Base-by-base conservation (phyloP, 2,113 vertebrate species). In the Montifringilla adamsi region DNA sequence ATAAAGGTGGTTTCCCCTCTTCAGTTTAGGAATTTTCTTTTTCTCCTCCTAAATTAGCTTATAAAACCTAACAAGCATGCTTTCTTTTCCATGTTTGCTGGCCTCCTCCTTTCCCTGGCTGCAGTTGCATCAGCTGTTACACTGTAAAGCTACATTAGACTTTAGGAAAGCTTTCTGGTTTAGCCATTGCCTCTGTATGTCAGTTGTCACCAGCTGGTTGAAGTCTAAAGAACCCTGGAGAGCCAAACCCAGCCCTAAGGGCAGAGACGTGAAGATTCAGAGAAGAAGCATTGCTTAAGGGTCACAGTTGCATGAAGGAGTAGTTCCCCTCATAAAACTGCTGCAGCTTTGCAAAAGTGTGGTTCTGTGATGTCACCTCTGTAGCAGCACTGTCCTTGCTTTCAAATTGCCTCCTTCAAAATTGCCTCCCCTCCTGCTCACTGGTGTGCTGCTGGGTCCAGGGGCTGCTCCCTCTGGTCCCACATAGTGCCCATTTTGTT, bases 401-500 rank as follows among this genome's bases (percentile, higher is more conserved):
- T 64, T 81, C 30, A 33, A 84, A 47, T 2, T 2, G 2, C 2
- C 20, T 15, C 60, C 52, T 79, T 72, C 66, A 67, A 30, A 78
- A 46, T 3, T 35, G 31, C 60, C 24, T 79, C 11, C 21, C 2
- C 7, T 39, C 33, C 52, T 1, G 0, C 52, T 59, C 6, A 4
- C 30, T 39, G 47, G 2, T 7, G 0, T 26, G 44, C 60, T 4
- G 10, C 26, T 78, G 73, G n/a, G 28, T 18, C 30, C 39, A 11
- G 62, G 55, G 52, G 27, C 35, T 19, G 1, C 50, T 92, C 33
- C 60, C 50, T 70, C 77, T 72, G 47, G 23, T 56, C 10, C 3
- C 43, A 47, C 52, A 23, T 2, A 3, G 4, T 46, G 14, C 33
- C 20, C 66, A 37, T 1, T 0, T 9, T 1, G 3, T 23, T 22